A percentile compares a stretch with the other conserved stretches of the same genome.
Evolutionary conservation across 2,113 vertebrate species (phyloP).

Genomic region (Colinus virginianus): DNA sequence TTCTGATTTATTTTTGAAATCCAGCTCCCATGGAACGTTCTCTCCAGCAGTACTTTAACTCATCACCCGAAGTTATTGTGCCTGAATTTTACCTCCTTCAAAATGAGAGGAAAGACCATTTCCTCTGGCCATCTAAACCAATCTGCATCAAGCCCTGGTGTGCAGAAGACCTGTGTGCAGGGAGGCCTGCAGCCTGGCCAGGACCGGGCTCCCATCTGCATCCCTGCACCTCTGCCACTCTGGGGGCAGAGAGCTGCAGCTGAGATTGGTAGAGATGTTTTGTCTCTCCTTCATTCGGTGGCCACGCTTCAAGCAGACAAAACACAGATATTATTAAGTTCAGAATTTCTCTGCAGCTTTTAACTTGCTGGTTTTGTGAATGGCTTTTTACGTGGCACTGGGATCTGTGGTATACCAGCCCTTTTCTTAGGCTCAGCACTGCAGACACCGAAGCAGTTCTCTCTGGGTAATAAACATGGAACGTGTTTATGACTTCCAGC

Average conservation of each 20-base stretch:
- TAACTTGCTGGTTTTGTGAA: not conserved
- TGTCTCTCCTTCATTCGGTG: accelerated
- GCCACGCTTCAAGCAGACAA: accelerated
- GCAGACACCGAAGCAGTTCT: not conserved
- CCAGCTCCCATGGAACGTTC: not conserved
- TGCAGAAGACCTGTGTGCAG: accelerated
- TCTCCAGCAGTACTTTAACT: not conserved
- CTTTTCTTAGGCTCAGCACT: not conserved
- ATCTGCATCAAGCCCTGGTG: accelerated
- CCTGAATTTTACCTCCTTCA: not conserved
- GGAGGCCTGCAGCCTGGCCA: accelerated
- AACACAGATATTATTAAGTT: accelerated
- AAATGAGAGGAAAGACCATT: accelerated
- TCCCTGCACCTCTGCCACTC: not conserved
- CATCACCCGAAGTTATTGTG: accelerated
- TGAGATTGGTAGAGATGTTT: accelerated
- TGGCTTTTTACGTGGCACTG: accelerated
- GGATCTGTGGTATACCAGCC: accelerated
- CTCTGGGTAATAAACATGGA: not conserved
- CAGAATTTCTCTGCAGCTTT: not conserved
- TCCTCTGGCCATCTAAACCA: not conserved
- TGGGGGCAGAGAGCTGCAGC: too few relatives aligned
- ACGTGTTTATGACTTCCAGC: not conserved
- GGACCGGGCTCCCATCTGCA: accelerated
- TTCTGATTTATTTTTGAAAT: not conserved